These are phyloP conservation scores for Drosophila ironensis DNA, from an alignment of 1,140 invertebrate genomes.

Conservation along the genomic window DNA sequence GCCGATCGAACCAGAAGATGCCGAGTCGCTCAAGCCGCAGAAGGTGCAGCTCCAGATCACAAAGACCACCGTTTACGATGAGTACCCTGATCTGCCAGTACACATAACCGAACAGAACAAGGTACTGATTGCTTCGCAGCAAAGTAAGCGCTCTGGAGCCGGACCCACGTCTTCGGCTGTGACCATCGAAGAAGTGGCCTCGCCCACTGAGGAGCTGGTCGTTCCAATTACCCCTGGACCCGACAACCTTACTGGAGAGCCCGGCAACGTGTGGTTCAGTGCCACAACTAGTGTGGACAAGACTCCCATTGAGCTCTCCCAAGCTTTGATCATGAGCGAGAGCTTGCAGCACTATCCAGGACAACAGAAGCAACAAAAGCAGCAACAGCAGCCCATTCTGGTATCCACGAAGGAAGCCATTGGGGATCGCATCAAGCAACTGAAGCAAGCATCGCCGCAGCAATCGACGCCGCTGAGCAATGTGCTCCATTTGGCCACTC, in stretches of 20 bases:
- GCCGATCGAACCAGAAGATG: constrained; percentile 1
- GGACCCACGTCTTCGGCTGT: constrained; percentile 80
- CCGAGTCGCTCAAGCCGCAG: constrained; percentile 31
- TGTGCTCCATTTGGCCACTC: constrained; percentile 84
- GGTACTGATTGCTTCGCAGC: constrained; percentile 65
- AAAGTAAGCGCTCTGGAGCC: constrained; percentile 21
- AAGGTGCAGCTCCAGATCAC: constrained; percentile 74
- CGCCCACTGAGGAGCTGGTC: constrained; percentile 80
- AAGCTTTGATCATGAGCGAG: constrained; percentile 65
- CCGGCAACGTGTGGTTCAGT: constrained; percentile 52
- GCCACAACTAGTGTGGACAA: constrained; percentile 41
- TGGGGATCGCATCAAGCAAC: constrained; percentile 63
- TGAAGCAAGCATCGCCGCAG: constrained; percentile 57
- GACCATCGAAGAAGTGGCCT: constrained; percentile 83
- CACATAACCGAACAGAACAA: constrained; percentile 74
- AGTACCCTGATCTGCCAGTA: constrained; percentile 67
- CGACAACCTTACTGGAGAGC: constrained; percentile 41
- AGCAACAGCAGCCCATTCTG: constrained; percentile 22
- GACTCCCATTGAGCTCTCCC: constrained; percentile 44
- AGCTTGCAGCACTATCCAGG: constrained; percentile 67
- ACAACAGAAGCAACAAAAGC: constrained; percentile 7
- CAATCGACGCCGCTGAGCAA: constrained; percentile 72
- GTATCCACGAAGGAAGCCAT: constrained; percentile 65
- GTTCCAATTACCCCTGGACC: constrained; percentile 81
- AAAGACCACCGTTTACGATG: constrained; percentile 73